A percentile compares a stretch with the other conserved stretches of the same genome.
Conservation (phyloP, 2,797 vertebrate genomes). For the Ptychadena robeensis region DNA sequence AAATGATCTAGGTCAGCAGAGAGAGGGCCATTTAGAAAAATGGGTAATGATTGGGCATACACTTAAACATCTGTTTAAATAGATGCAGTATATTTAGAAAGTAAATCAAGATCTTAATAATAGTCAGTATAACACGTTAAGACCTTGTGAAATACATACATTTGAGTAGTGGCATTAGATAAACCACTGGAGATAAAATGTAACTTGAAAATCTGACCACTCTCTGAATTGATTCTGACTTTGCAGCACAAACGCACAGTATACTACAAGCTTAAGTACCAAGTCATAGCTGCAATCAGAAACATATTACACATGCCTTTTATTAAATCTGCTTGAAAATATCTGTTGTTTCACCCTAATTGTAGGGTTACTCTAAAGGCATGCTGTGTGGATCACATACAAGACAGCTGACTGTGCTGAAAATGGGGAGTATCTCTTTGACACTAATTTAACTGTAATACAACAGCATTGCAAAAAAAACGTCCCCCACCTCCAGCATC, state of each 20-base stretch:
- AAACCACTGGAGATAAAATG: constrained; percentile 3
- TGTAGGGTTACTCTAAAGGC: constrained; percentile 35
- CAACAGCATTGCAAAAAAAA: constrained; percentile 56
- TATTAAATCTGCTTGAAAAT: constrained; percentile 51
- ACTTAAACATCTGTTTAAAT: too few species aligned
- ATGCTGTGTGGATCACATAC: constrained; percentile 54
- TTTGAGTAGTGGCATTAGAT: neutral
- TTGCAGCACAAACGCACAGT: too few species aligned
- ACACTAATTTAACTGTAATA: constrained; percentile 62
- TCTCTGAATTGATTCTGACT: constrained; percentile 15
- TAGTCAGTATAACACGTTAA: neutral
- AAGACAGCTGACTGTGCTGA: constrained; percentile 56
- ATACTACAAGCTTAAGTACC: constrained; percentile 38
- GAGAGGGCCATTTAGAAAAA: too few species aligned
- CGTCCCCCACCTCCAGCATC: constrained; percentile 52
- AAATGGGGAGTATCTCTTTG: constrained; percentile 58
- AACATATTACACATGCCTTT: constrained; percentile 12
- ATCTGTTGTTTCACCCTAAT: constrained; percentile 48
- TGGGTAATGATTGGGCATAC: too few species aligned
- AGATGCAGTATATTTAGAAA: too few species aligned
- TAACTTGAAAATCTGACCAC: constrained; percentile 36
- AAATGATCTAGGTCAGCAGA: too few species aligned
- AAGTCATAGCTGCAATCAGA: constrained; percentile 18
- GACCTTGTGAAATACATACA: constrained; percentile 16
- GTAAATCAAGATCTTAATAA: neutral